Evolutionary conservation across 2,797 vertebrate genomes (phyloP), one percentile per base, ranked within the genome.

Genomic region (Takifugu ocellatus): DNA sequence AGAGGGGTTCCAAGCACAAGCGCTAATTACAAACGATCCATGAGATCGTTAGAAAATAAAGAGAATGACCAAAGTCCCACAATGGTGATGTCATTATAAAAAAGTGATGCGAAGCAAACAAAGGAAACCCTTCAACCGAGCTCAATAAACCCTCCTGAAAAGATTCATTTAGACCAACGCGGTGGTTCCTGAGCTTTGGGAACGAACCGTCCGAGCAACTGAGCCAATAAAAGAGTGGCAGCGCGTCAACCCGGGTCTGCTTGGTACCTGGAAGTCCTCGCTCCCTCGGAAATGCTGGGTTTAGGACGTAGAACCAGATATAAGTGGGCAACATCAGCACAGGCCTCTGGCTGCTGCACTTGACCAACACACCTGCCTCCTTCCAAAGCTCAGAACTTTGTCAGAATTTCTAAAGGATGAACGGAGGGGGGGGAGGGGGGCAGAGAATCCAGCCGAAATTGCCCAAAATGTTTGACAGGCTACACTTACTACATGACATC

Each of bases 261-360:
- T 10, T 33, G 31, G 31, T 33, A 33, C 31, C 31, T 33, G 31
- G 10, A 33, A 33, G 31, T 51, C 74, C 10, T 25, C 51, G 42
- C 59, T 77, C 65, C 66, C 69, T 67, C 72, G 75, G 75, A 67
- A 79, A 83, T 75, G 55, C 49, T 0, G 1, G 26, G 59, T 73
- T 79, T 74, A 74, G 68, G 65, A 73, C 58, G 73, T 72, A 78
- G 77, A 67, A 71, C 54, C 71, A 63, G 66, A 79, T 75, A 68
- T 58, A 60, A 66, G 81, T 79, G 74, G 81, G 79, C 80, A 80
- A 82, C 75, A 56, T 61, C 68, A 77, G 79, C 73, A 45, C 16
- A 25, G 72, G 84, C 68, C 59, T 51, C n/a, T 64, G 70, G 77
- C 76, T 49, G 68, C 70, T 27, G 8, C 70, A 68, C 61, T 59